Evolutionary conservation across 1,140 invertebrate genomes (phyloP).

Genomic region (Bombus soroeensis): DNA sequence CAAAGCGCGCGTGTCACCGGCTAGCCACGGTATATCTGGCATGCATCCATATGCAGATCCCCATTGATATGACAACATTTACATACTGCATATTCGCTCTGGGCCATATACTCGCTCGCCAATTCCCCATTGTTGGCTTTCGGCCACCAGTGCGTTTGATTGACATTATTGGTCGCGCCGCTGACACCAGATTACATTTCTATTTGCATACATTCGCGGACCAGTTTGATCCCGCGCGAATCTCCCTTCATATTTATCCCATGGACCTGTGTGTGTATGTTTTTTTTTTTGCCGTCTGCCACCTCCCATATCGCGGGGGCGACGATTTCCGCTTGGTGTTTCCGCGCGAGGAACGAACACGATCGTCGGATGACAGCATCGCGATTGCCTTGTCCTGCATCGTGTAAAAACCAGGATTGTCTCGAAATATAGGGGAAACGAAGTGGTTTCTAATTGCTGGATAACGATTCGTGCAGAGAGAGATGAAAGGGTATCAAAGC

Average conservation of each 20-base stretch:
- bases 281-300: not conserved
- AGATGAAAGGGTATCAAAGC: not conserved
- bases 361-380: not conserved
- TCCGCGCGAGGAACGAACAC: not conserved
- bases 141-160: slow-evolving; percentile 82
- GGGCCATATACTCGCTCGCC: slow-evolving; percentile 80
- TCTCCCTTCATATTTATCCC: slow-evolving; percentile 13
- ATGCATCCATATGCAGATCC: slow-evolving; percentile 83
- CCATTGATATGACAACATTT: slow-evolving; percentile 83
- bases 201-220: slow-evolving; percentile 83
- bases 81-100: slow-evolving; percentile 83
- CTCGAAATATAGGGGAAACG: not conserved
- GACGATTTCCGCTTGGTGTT: slow-evolving; percentile 32
- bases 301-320: not conserved
- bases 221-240: slow-evolving; percentile 64
- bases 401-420: slow-evolving; percentile 13
- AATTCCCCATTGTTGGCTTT: slow-evolving; percentile 82
- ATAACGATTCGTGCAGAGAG: not conserved
- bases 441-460: not conserved
- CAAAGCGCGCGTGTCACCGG: slow-evolving; percentile 76
- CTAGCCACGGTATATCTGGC: slow-evolving; percentile 72
- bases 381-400: not conserved
- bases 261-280: not conserved
- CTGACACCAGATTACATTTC: slow-evolving; percentile 84
- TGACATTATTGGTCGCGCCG: slow-evolving; percentile 83